Percentiles rank a stretch among this genome's conserved stretches.
Conservation (phyloP, 2,113 vertebrate species). For the Chaenocephalus aceratus region DNA sequence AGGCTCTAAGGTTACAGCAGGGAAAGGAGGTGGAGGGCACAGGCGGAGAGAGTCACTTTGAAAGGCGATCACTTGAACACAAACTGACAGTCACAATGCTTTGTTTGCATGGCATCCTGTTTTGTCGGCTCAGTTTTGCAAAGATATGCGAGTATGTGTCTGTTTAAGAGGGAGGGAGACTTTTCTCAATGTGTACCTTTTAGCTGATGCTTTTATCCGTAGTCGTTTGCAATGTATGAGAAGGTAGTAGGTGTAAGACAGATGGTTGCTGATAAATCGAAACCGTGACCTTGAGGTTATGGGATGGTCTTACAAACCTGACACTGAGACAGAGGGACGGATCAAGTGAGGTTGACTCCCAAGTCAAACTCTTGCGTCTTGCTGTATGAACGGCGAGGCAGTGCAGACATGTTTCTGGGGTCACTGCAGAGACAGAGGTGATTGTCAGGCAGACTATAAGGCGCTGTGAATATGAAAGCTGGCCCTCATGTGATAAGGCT, state of each 20-base stretch:
- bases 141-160: conserved; percentile 22
- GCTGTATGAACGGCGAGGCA: conserved; percentile 3
- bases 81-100: conserved; percentile 71
- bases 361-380: conserved; percentile 44
- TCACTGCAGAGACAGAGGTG: conserved; percentile 52
- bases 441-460: conserved; percentile 63
- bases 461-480: conserved; percentile 56
- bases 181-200: background rate
- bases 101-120: conserved; percentile 67
- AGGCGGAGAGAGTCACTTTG: conserved; percentile 79
- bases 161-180: conserved; percentile 7
- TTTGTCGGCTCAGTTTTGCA: conserved; percentile 48
- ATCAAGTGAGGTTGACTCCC: conserved; percentile 27
- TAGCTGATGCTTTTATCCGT: background rate
- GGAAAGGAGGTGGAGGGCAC: conserved; percentile 71
- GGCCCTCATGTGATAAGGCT: conserved; percentile 58
- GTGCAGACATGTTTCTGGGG: conserved; percentile 39
- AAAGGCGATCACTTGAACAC: conserved; percentile 74
- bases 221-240: background rate
- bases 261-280: conserved; percentile 9
- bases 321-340: conserved; percentile 20
- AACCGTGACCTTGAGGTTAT: conserved; percentile 54
- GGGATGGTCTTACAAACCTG: conserved; percentile 25
- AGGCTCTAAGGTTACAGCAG: conserved; percentile 76
- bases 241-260: conserved; percentile 6